These are phyloP conservation scores for Cricetomys ansorgei DNA, from an alignment of 2,113 vertebrate species.

Conservation along the genomic window DNA sequence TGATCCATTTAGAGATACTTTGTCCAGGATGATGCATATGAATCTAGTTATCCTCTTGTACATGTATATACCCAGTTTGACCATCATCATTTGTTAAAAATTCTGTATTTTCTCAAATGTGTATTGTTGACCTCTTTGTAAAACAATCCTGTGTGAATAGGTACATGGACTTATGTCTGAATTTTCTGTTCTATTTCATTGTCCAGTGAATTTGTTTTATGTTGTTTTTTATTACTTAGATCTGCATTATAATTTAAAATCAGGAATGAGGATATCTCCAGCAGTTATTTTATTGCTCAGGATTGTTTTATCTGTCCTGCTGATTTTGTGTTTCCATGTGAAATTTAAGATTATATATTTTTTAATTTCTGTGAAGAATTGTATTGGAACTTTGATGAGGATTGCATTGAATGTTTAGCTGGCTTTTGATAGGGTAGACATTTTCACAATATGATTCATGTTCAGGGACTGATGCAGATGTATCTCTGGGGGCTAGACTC, in stretches of 20 bases:
- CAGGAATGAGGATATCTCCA: not conserved
- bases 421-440: not conserved
- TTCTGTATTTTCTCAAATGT: not conserved
- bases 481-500: not conserved
- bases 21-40: not conserved
- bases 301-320: not conserved
- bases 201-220: not conserved
- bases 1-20: not conserved
- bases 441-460: not conserved
- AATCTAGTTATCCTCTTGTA: not conserved
- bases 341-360: not conserved
- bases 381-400: not conserved
- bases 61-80: not conserved
- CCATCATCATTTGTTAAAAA: not conserved
- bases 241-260: not conserved
- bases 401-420: not conserved
- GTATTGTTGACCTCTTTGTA: not conserved
- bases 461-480: not conserved
- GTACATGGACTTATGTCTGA: not conserved
- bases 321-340: not conserved
- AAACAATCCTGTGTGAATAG: not conserved
- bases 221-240: not conserved
- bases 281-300: not conserved
- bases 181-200: not conserved
- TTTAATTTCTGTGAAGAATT: not conserved